These are phyloP conservation scores for Nymphalis c-album DNA, from an alignment of 2,888 invertebrate species.

Conservation along the genomic window DNA sequence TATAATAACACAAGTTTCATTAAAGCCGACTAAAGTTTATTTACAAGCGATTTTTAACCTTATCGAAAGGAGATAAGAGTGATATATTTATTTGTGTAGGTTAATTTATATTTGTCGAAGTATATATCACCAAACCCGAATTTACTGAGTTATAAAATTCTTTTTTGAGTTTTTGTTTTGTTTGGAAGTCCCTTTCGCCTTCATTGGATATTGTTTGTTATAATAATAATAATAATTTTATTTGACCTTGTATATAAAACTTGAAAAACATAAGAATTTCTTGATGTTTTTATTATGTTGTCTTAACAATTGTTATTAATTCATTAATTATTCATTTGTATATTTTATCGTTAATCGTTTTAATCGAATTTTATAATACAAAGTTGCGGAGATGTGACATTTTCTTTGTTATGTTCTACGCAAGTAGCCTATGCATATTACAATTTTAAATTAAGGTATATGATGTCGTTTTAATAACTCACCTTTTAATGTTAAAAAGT, in stretches of 20 bases:
- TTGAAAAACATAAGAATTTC: not conserved
- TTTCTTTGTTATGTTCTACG: too few relatives aligned
- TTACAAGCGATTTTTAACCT: constrained; percentile 38
- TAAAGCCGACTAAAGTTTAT: constrained; percentile 25
- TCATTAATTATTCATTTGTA: too few relatives aligned
- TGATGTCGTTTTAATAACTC: too few relatives aligned
- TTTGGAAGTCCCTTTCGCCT: constrained; percentile 44
- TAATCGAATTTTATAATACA: too few relatives aligned
- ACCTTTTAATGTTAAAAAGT: too few relatives aligned
- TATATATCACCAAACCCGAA: constrained; percentile 70
- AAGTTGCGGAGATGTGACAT: too few relatives aligned
- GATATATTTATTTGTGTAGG: not conserved
- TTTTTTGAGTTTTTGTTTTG: constrained; percentile 49
- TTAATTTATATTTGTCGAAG: constrained; percentile 43
- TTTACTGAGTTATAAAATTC: constrained; percentile 74
- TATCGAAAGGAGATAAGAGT: constrained; percentile 33
- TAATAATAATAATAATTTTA: constrained; percentile 29
- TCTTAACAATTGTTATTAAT: too few relatives aligned
- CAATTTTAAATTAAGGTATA: too few relatives aligned
- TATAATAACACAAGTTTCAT: constrained; percentile 50
- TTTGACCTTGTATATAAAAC: constrained; percentile 18
- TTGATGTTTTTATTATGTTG: too few relatives aligned
- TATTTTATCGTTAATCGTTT: too few relatives aligned
- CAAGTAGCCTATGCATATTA: too few relatives aligned
- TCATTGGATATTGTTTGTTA: constrained; percentile 40